Evolutionary conservation across 2,113 vertebrate species (phyloP), one percentile per base, ranked within the genome.

Genomic region (Festucalex cinctus): DNA sequence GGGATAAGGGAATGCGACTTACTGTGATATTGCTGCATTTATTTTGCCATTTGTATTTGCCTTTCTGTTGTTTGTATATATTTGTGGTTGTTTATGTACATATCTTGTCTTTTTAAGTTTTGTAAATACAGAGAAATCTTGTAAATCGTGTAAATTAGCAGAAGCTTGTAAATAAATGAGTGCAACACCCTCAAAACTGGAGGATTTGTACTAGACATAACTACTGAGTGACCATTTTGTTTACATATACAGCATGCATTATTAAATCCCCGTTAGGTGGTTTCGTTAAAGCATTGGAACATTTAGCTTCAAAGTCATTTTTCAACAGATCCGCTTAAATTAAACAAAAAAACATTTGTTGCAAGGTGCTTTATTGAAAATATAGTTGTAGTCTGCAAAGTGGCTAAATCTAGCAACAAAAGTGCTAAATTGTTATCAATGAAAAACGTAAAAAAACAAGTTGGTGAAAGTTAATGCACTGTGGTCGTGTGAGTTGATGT

Each of bases 121-220:
- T 64, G 72, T 62, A 37, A 41, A 43, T 41, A 62, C 2, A 41
- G 10, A 60, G 13, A 20, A 43, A 39, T 37, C 3, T 37, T 61
- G 36, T 61, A 62, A 62, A 62, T 2, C 63, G 10, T 81, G 80
- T 81, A 73, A 46, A 65, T 65, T 61, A 43, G 57, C 69, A 77
- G 69, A 83, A 80, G 41, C 75, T 53, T 77, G 65, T 71, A 49
- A 80, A 81, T 84, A 82, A 80, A 86, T 66, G 6, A 24, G 6
- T 37, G 57, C 9, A 63, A 76, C 60, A 75, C 10, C 7, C 39
- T 73, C 6, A 44, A 32, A n/a, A 43, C 10, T 62, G 10, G n/a
- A 43, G 12, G 32, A 43, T 24, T 0, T 41, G 43, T 24, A 8
- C 9, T 32, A 19, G 17, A 20, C 56, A 35, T 19, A 22, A 10